These are phyloP conservation scores for Drosophila erecta DNA, from an alignment of 1,140 invertebrate genomes.

Conservation along the genomic window DNA sequence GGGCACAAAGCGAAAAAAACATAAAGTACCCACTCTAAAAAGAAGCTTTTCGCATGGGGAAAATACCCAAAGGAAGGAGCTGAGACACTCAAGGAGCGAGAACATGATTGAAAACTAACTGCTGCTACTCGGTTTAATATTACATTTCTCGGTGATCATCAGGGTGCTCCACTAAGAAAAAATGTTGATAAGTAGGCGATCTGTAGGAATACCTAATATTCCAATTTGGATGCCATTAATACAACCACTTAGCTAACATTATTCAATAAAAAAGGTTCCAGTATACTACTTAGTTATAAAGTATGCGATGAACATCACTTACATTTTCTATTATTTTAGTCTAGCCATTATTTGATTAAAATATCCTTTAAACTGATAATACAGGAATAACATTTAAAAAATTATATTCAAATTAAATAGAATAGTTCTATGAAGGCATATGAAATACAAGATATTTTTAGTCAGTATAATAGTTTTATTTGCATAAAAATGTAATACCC, in stretches of 20 bases:
- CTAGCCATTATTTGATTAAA: too few relatives aligned
- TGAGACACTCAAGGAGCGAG: conserved; percentile 11
- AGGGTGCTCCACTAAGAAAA: conserved; percentile 6
- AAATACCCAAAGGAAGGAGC: conserved; percentile 15
- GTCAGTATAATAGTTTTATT: too few relatives aligned
- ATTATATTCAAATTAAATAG: background rate
- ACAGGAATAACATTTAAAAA: background rate
- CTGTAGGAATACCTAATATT: too few relatives aligned
- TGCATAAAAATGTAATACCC: too few relatives aligned
- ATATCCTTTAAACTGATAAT: too few relatives aligned
- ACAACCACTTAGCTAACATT: too few relatives aligned
- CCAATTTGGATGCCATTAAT: too few relatives aligned
- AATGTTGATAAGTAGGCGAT: background rate
- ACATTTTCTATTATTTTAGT: too few relatives aligned
- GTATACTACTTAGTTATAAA: background rate
- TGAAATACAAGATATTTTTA: too few relatives aligned
- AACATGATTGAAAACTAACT: conserved; percentile 74
- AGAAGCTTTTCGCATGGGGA: conserved; percentile 28
- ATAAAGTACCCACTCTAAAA: conserved; percentile 22
- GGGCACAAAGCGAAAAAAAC: conserved; percentile 38
- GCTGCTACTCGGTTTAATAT: conserved; percentile 71
- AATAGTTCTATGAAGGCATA: too few relatives aligned
- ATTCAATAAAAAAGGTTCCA: too few relatives aligned
- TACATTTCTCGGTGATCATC: conserved; percentile 58
- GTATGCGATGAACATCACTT: too few relatives aligned